phyloP scores from a whole-genome alignment of 2,797 vertebrate genomes.

The Nannoperca australis region DNA sequence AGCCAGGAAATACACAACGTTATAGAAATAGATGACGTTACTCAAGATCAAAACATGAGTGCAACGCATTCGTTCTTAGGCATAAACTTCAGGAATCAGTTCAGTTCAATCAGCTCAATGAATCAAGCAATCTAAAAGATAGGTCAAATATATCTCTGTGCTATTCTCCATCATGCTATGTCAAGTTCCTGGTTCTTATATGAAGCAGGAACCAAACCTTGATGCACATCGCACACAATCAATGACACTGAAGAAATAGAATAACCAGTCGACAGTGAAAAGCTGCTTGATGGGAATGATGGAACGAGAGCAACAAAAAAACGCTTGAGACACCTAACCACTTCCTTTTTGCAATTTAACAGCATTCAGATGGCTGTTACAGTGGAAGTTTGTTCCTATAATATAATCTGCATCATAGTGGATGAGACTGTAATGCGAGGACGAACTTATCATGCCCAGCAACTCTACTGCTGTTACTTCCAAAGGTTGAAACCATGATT shows the following conservation, averaged over 20 bases:
- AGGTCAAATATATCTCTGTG: neutral
- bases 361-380: no score
- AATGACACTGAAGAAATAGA: conserved; percentile 9
- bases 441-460: no score
- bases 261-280: conserved; percentile 10
- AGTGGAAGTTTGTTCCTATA: no score
- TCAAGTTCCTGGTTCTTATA: conserved; percentile 15
- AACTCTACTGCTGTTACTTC: no score
- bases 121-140: neutral
- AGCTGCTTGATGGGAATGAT: neutral
- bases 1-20: no score
- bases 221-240: conserved; percentile 1
- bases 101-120: neutral
- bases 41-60: neutral
- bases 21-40: neutral
- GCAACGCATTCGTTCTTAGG: neutral
- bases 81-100: neutral
- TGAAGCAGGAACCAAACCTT: conserved; percentile 38
- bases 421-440: no score
- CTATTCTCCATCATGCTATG: neutral
- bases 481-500: no score
- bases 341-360: neutral
- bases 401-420: no score
- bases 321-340: neutral
- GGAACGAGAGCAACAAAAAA: neutral